phyloP scores from a whole-genome alignment of 2,113 vertebrate genomes.

The Pseudopodoces humilis region DNA sequence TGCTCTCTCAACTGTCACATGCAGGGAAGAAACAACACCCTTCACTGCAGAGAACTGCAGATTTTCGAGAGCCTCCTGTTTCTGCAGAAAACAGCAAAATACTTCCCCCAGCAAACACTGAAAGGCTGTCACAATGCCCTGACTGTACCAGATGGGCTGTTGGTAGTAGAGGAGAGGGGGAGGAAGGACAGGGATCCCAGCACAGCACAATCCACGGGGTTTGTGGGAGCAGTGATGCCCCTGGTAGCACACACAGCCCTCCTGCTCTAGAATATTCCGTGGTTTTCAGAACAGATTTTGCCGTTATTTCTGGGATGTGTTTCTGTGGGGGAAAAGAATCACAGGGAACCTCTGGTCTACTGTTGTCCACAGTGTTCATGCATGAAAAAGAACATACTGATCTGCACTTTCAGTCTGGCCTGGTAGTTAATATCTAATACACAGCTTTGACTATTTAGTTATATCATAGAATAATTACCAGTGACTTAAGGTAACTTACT shows the following conservation, averaged over 20 bases:
- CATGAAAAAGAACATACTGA: not conserved
- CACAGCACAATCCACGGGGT: not conserved
- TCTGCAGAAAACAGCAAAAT: not conserved
- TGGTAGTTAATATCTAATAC: not conserved
- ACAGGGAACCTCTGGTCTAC: not conserved
- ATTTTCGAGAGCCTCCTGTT: not conserved
- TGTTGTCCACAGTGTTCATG: not conserved
- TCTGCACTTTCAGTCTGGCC: not conserved
- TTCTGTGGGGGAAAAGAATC: not conserved
- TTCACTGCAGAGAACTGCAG: not conserved
- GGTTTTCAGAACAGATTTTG: not conserved
- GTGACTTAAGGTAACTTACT: not conserved
- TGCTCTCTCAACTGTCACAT: not conserved
- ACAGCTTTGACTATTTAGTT: not conserved
- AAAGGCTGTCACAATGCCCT: not conserved
- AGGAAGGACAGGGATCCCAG: not conserved
- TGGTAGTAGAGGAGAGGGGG: not conserved
- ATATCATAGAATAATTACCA: not conserved
- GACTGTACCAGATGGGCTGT: not conserved
- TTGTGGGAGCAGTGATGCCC: rapidly evolving
- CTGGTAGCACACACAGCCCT: not conserved
- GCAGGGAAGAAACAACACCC: not conserved
- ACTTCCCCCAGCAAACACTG: not conserved
- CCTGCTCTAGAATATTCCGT: not conserved
- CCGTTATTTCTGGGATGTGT: not conserved